These are phyloP conservation scores for Macquaria australasica DNA, from an alignment of 2,113 vertebrate species.

Conservation along the genomic window DNA sequence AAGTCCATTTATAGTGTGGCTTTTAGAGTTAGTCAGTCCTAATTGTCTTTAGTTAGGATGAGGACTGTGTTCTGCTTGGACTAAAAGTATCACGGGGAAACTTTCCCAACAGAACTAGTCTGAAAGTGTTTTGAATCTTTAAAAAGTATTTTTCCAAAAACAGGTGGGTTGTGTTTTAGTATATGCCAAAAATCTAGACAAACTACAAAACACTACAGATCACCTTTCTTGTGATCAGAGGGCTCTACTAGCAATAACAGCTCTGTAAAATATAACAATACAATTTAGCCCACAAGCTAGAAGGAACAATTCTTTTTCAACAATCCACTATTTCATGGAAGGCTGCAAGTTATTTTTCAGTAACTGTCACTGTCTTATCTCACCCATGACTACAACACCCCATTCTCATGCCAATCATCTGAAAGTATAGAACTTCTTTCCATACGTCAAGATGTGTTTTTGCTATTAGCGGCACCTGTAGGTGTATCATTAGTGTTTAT, in stretches of 20 bases:
- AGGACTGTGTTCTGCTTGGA: background rate
- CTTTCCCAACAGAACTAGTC: background rate
- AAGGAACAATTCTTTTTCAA: slow-evolving; percentile 33
- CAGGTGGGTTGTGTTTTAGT: too few relatives aligned
- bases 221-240: background rate
- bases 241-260: background rate
- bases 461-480: slow-evolving; percentile 64
- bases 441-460: slow-evolving; percentile 59
- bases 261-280: slow-evolving; percentile 5
- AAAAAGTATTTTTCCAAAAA: background rate
- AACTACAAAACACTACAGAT: background rate
- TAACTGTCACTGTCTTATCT: slow-evolving; percentile 45
- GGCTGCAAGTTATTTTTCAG: slow-evolving; percentile 36
- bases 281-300: slow-evolving; percentile 11
- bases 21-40: background rate
- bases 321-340: slow-evolving; percentile 30
- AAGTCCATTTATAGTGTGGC: too few relatives aligned
- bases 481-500: slow-evolving; percentile 52
- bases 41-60: background rate
- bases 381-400: slow-evolving; percentile 40
- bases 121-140: background rate
- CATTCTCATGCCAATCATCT: slow-evolving; percentile 40
- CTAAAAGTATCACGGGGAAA: background rate
- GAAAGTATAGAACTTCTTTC: slow-evolving; percentile 35
- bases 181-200: background rate